These are phyloP conservation scores for Phocoena sinus DNA, from an alignment of 2,113 vertebrate genomes.

Conservation along the genomic window DNA sequence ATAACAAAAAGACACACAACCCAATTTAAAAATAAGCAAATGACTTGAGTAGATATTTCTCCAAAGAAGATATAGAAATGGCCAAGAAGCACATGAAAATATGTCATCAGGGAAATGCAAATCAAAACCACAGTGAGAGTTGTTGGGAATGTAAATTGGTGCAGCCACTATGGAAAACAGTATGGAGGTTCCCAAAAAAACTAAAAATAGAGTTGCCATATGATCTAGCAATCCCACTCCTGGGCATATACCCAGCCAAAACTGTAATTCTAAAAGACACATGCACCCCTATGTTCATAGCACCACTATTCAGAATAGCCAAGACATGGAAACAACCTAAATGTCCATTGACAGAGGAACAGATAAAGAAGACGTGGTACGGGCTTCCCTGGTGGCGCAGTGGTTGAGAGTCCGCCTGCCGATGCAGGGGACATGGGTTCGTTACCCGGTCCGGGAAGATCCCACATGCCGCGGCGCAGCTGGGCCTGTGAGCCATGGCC, in stretches of 20 bases:
- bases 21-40: background rate
- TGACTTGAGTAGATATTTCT: background rate
- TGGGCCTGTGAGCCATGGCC: too few species aligned
- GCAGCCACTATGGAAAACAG: background rate
- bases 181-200: too few species aligned
- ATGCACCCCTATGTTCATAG: rapidly evolving
- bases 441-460: too few species aligned
- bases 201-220: background rate
- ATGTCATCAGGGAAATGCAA: background rate
- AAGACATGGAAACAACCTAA: background rate
- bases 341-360: background rate
- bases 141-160: background rate
- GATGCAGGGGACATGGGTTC: too few species aligned
- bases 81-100: background rate
- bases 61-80: background rate
- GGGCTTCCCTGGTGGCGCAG: too few species aligned
- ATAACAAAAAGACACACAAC: background rate
- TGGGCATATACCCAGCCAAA: background rate
- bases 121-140: background rate
- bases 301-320: background rate
- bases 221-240: background rate
- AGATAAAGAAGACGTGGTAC: background rate
- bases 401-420: too few species aligned
- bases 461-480: too few species aligned
- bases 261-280: background rate